These are phyloP conservation scores for Microchrysa polita DNA, from an alignment of 2,888 invertebrate species.

Conservation along the genomic window DNA sequence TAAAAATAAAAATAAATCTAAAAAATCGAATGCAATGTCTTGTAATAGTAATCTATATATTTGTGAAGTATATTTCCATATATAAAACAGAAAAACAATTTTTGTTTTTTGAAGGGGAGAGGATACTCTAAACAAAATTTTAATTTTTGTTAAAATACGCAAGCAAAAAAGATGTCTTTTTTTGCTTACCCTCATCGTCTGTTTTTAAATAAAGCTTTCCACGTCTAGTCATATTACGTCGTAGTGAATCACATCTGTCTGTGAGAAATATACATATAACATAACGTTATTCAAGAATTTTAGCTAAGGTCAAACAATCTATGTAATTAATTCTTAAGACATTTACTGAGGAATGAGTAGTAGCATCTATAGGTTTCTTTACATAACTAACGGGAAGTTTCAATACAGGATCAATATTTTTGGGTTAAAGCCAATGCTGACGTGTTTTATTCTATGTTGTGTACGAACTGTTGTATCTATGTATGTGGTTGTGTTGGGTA, in stretches of 20 bases:
- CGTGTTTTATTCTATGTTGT: too few relatives aligned
- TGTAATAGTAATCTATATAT: constrained; percentile 1
- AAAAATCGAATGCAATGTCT: neutral
- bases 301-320: too few relatives aligned
- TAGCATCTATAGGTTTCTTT: too few relatives aligned
- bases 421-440: too few relatives aligned
- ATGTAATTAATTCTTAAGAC: neutral
- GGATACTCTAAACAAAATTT: neutral
- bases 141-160: constrained; percentile 41
- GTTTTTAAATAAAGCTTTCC: constrained; percentile 86
- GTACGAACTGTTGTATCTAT: too few relatives aligned
- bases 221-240: constrained; percentile 79
- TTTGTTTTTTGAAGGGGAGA: constrained; percentile 1
- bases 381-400: too few relatives aligned
- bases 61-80: neutral
- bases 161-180: constrained; percentile 47
- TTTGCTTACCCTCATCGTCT: constrained; percentile 81
- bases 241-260: constrained; percentile 78
- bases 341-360: too few relatives aligned
- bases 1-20: neutral
- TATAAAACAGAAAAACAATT: constrained; percentile 16
- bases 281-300: constrained; percentile 9
- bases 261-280: constrained; percentile 53
- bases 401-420: too few relatives aligned
- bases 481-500: too few relatives aligned